Percentiles rank a stretch among this genome's conserved stretches.
These are phyloP conservation scores for Rhinoraja longicauda DNA, from an alignment of 2,797 vertebrate genomes.

Conservation along the genomic window DNA sequence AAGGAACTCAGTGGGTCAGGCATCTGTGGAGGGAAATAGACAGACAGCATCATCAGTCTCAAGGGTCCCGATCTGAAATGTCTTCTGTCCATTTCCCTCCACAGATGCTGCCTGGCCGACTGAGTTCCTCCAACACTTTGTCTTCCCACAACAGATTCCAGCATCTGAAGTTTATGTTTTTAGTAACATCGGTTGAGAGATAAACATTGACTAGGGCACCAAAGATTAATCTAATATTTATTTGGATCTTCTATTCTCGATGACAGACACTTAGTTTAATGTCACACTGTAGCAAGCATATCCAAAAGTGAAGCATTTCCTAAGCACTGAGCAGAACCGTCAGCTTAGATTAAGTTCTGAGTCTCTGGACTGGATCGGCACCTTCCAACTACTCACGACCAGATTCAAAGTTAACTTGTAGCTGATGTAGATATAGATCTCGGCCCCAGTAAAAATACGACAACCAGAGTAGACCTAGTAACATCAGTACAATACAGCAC, in stretches of 20 bases:
- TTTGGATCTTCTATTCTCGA: background rate
- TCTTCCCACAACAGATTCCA: no score
- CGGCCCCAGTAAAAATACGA: background rate
- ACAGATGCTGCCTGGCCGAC: no score
- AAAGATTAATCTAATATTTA: background rate
- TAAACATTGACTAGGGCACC: background rate
- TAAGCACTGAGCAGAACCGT: background rate
- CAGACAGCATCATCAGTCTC: no score
- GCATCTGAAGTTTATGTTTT: background rate
- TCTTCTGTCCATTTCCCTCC: no score
- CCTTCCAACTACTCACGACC: background rate
- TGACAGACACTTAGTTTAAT: background rate
- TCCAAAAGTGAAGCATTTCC: background rate
- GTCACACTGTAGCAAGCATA: background rate
- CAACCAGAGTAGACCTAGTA: background rate
- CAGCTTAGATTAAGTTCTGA: background rate
- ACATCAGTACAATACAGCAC: background rate
- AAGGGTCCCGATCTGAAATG: no score
- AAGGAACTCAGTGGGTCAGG: no score
- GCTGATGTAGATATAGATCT: background rate
- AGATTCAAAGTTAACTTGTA: background rate
- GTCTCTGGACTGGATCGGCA: background rate
- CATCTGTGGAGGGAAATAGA: no score
- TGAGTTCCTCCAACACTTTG: no score
- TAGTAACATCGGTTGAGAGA: background rate